phyloP scores from a whole-genome alignment of 2,113 vertebrate species.

The Plestiodon gilberti region DNA sequence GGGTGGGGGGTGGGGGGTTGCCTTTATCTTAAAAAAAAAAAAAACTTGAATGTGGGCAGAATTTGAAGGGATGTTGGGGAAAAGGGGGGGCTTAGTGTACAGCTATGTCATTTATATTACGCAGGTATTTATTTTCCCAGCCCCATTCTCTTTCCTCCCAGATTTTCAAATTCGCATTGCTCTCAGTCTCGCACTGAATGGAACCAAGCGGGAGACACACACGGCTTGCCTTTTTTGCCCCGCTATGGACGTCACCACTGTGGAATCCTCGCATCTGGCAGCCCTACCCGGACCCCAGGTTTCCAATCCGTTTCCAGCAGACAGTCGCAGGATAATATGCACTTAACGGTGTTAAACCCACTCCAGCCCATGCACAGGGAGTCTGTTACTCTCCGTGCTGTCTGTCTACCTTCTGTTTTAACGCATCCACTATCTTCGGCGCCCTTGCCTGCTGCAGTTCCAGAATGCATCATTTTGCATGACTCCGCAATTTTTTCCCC shows the following conservation, averaged over 20 bases:
- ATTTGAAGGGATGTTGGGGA: too few species aligned
- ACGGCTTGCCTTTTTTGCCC: neutral
- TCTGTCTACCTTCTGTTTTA: neutral
- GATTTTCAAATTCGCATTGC: neutral
- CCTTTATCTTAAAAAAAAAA: too few species aligned
- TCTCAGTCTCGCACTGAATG: neutral
- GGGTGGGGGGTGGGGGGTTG: too few species aligned
- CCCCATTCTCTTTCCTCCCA: neutral
- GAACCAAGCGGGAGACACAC: neutral
- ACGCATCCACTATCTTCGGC: neutral
- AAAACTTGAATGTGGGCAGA: neutral
- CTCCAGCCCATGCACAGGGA: too few species aligned
- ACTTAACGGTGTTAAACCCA: neutral
- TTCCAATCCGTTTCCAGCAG: neutral
- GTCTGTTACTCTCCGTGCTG: neutral
- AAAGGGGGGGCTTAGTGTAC: neutral
- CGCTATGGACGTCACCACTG: neutral
- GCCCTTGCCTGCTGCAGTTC: neutral
- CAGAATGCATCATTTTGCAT: constrained; percentile 19
- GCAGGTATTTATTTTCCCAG: too few species aligned
- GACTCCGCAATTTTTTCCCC: neutral
- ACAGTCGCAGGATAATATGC: neutral
- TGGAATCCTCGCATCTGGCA: neutral
- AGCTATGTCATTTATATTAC: neutral
- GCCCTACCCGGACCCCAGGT: neutral